Base-by-base conservation (phyloP, 1,140 invertebrate genomes). In the Lerema accius region DNA sequence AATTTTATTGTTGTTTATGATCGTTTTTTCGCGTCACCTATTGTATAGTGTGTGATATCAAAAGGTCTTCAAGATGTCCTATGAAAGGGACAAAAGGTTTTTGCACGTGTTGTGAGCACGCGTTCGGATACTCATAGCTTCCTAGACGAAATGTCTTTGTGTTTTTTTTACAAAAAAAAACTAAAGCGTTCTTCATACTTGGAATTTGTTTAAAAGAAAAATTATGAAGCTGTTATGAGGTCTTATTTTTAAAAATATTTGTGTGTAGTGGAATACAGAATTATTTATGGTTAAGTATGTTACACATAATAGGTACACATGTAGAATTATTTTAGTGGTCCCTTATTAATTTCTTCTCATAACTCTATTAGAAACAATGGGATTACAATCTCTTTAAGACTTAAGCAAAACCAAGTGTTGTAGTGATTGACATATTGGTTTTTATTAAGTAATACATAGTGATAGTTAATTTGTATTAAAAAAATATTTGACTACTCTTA, bases 71-170 rank as follows among this genome's bases (percentile, higher is more conserved):
- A 78, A 79, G 71, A 50, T 37, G 26, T 71, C 65, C 64, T 73
- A 76, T 76, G 69, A 73, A 70, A n/a, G 14, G 49, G 40, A 82
- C 70, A 82, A 85, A 78, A 65, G 69, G 58, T 23, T 72, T 82
- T 85, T 85, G 78, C 81, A 74, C 77, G 71, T 78, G 80, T 60
- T 63, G 39, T 56, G 64, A 85, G 86, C 86, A 89, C 86, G 84
- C 85, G 82, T 86, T 89, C 58, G 67, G 55, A 80, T 65, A 55
- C 50, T 28, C 40, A 19, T 43, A 28, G 40, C 35, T 61, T 66
- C 59, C 43, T 53, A 65, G 58, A 53, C 37, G 19, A 19, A 11
- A 28, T 19, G 42, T 32, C 9, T 19, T 51, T 53, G 48, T 46
- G 17, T 49, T 49, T 65, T 65, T 49, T 16, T 40, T 19, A 3